These are phyloP conservation scores for Monodelphis domestica DNA, from an alignment of 2,797 vertebrate species.

Conservation along the genomic window DNA sequence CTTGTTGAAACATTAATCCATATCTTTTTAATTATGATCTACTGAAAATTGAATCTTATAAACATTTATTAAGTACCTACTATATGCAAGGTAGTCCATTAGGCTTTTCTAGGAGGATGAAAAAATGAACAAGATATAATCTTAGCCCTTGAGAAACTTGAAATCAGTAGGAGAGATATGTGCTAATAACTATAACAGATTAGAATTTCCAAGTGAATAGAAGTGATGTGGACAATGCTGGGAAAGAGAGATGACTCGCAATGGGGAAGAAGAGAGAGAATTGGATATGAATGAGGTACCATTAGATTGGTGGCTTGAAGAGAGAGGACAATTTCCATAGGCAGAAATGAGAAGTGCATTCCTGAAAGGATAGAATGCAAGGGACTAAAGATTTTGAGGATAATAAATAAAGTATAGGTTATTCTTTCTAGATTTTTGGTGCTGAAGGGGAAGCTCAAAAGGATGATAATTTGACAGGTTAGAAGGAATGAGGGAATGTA, in stretches of 20 bases:
- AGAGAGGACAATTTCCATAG: neutral
- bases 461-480: neutral
- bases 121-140: neutral
- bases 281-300: neutral
- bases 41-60: neutral
- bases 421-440: neutral
- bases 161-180: neutral
- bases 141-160: neutral
- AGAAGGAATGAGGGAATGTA: neutral
- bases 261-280: neutral
- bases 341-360: neutral
- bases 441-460: neutral
- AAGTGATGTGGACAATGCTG: neutral
- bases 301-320: neutral
- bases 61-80: neutral
- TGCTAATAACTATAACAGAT: neutral
- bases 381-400: neutral
- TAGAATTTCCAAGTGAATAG: neutral
- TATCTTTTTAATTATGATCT: neutral
- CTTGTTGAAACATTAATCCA: conserved; percentile 25
- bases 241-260: neutral
- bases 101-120: neutral
- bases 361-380: neutral
- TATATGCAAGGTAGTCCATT: neutral
- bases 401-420: neutral